Percentiles rank a stretch among this genome's conserved stretches.
phyloP scores from a whole-genome alignment of 2,113 vertebrate genomes.

The Oenanthe oenanthe region DNA sequence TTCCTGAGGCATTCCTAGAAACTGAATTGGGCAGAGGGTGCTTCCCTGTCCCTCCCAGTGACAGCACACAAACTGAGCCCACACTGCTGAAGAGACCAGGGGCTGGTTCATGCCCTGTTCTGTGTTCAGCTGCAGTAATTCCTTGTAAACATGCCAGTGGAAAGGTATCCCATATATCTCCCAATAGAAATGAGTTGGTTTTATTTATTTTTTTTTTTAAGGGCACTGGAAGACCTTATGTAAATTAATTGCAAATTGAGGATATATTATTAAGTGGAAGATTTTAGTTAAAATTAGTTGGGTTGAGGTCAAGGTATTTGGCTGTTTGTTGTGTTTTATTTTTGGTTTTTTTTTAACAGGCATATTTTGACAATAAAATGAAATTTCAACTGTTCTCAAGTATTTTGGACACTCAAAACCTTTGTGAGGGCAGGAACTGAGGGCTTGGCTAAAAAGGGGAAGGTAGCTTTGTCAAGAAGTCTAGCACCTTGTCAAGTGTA shows the following conservation, averaged over 20 bases:
- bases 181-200: neutral
- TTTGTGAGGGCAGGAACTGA: neutral
- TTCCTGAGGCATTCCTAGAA: neutral
- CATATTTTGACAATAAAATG: neutral
- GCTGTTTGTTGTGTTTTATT: neutral
- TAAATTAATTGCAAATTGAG: neutral
- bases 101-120: neutral
- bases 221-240: neutral
- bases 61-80: neutral
- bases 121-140: neutral
- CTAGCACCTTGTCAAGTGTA: too few relatives aligned
- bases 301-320: neutral
- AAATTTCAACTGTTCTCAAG: neutral
- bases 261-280: neutral
- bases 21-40: neutral
- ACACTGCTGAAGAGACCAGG: neutral
- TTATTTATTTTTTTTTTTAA: neutral
- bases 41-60: fast-evolving
- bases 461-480: neutral
- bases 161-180: neutral
- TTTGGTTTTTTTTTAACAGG: neutral
- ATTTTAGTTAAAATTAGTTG: neutral
- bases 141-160: neutral
- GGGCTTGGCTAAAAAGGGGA: neutral
- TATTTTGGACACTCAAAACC: neutral